Conservation (phyloP, 2,113 vertebrate genomes). For the Morone chrysops region DNA sequence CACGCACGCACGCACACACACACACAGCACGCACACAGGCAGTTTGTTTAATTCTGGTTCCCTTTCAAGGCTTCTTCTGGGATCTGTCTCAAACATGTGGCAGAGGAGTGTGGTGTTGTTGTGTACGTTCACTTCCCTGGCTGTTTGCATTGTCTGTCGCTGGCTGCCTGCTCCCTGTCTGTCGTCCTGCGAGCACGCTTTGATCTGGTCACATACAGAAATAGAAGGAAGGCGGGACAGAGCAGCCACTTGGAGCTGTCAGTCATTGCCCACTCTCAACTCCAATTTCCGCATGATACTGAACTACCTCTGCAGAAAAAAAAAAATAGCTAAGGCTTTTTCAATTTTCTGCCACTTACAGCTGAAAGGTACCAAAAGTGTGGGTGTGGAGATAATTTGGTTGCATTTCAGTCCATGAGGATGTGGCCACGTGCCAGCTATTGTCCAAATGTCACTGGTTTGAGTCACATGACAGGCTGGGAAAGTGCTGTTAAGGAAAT, state of each 20-base stretch:
- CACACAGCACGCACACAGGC: background rate
- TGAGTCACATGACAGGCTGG: background rate
- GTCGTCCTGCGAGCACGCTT: constrained; percentile 54
- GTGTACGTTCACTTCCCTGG: constrained; percentile 15
- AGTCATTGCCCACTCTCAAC: constrained; percentile 45
- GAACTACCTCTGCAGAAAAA: background rate
- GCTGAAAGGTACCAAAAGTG: background rate
- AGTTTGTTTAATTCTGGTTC: background rate
- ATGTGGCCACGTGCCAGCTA: background rate
- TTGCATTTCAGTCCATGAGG: background rate
- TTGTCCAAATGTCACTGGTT: background rate
- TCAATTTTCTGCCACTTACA: background rate
- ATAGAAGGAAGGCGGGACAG: constrained; percentile 59
- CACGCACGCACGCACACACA: constrained; percentile 3
- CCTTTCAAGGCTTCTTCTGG: background rate
- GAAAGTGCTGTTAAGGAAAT: background rate
- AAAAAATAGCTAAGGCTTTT: background rate
- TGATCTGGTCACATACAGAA: constrained; percentile 63
- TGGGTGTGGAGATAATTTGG: background rate
- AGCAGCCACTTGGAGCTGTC: constrained; percentile 74
- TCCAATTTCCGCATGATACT: constrained; percentile 11
- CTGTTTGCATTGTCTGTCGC: background rate
- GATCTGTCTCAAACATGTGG: background rate
- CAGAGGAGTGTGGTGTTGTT: background rate
- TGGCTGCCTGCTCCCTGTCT: constrained; percentile 32